A percentile compares a stretch with the other conserved stretches of the same genome.
Evolutionary conservation across 2,888 invertebrate species (phyloP).

Genomic region (Laothoe populi): DNA sequence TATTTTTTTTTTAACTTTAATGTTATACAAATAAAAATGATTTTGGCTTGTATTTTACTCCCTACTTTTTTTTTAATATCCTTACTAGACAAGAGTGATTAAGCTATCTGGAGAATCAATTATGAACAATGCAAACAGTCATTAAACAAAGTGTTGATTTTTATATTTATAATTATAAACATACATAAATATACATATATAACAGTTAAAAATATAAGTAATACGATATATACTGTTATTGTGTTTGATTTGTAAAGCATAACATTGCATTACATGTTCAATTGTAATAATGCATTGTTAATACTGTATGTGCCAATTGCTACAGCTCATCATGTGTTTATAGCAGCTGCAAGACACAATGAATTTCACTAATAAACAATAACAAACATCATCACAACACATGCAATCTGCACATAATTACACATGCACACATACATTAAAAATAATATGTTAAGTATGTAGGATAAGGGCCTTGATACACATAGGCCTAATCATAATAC

Average conservation of each 20-base stretch:
- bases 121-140: too few species aligned
- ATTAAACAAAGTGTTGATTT: too few species aligned
- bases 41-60: too few species aligned
- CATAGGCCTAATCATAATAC: conserved; percentile 34
- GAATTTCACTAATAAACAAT: conserved; percentile 39
- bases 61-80: too few species aligned
- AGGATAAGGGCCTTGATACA: conserved; percentile 39
- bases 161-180: too few species aligned
- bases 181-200: too few species aligned
- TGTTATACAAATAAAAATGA: too few species aligned
- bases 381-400: conserved; percentile 28
- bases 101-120: too few species aligned
- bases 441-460: conserved; percentile 29
- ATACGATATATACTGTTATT: not conserved
- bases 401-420: conserved; percentile 1
- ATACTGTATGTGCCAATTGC: not conserved
- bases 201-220: too few species aligned
- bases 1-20: too few species aligned
- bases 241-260: not conserved
- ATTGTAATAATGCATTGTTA: not conserved
- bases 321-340: not conserved
- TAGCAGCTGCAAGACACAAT: not conserved
- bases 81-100: too few species aligned
- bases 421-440: conserved; percentile 32
- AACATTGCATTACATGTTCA: not conserved